Conservation (phyloP, 2,113 vertebrate genomes). For the Tylochromis polylepis region DNA sequence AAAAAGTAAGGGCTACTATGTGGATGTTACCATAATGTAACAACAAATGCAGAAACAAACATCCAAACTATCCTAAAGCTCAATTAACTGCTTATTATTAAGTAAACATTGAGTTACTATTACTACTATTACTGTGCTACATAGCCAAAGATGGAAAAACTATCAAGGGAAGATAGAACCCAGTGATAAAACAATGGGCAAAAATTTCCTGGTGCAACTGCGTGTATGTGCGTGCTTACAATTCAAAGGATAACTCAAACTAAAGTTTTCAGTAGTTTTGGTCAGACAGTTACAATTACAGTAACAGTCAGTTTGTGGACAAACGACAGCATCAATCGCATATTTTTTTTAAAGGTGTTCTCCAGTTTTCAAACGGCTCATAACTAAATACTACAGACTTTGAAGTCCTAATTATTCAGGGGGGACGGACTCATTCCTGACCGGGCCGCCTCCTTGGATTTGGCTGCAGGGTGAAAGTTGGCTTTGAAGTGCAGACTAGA, state of each 20-base stretch:
- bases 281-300: background rate
- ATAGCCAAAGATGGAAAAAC: background rate
- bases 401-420: conserved; percentile 50
- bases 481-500: conserved; percentile 67
- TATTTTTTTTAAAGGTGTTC: background rate
- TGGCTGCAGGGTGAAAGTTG: conserved; percentile 53
- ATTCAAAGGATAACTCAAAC: background rate
- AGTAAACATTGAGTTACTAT: background rate
- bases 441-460: conserved; percentile 21
- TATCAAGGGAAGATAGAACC: too few species aligned
- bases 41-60: background rate
- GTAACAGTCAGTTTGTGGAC: background rate
- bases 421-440: conserved; percentile 30
- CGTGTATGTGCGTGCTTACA: background rate
- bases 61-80: background rate
- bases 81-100: background rate
- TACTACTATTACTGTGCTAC: background rate
- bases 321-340: conserved; percentile 10
- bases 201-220: too few species aligned
- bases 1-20: background rate
- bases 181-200: too few species aligned
- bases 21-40: background rate
- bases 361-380: conserved; percentile 44
- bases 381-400: conserved; percentile 42
- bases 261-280: background rate